These are phyloP conservation scores for Eurois occulta DNA, from an alignment of 2,888 invertebrate species.

Conservation along the genomic window DNA sequence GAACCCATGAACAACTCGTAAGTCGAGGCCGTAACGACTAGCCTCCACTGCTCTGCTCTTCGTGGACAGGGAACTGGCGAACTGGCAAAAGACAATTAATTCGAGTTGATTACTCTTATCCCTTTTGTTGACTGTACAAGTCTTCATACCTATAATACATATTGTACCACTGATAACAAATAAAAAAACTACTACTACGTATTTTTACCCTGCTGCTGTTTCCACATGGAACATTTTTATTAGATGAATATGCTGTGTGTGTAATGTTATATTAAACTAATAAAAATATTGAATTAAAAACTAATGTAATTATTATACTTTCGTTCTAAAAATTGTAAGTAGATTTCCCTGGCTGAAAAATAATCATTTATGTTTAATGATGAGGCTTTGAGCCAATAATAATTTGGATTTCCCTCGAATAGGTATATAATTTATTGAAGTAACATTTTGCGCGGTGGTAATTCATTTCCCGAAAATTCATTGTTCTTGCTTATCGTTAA, in stretches of 20 bases:
- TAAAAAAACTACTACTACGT: constrained; percentile 34
- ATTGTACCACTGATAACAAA: constrained; percentile 36
- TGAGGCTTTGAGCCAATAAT: constrained; percentile 5
- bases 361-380: neutral
- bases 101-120: neutral
- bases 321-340: neutral
- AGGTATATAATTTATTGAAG: constrained; percentile 23
- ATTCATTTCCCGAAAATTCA: constrained; percentile 22
- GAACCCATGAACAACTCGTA: too few relatives aligned
- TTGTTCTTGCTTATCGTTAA: constrained; percentile 47
- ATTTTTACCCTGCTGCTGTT: constrained; percentile 50
- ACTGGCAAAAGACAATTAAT: neutral
- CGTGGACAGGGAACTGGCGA: neutral
- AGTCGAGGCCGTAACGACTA: too few relatives aligned
- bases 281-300: too few relatives aligned
- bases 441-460: constrained; percentile 10
- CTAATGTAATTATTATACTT: too few relatives aligned
- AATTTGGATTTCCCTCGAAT: constrained; percentile 3
- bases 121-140: constrained; percentile 29
- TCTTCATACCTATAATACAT: constrained; percentile 38
- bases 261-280: too few relatives aligned
- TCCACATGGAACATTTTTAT: constrained; percentile 42
- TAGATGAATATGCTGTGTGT: neutral
- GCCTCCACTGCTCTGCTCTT: neutral
- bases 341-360: neutral